Conservation (phyloP, 2,797 vertebrate species). For the Hoplostethus mediterraneus region DNA sequence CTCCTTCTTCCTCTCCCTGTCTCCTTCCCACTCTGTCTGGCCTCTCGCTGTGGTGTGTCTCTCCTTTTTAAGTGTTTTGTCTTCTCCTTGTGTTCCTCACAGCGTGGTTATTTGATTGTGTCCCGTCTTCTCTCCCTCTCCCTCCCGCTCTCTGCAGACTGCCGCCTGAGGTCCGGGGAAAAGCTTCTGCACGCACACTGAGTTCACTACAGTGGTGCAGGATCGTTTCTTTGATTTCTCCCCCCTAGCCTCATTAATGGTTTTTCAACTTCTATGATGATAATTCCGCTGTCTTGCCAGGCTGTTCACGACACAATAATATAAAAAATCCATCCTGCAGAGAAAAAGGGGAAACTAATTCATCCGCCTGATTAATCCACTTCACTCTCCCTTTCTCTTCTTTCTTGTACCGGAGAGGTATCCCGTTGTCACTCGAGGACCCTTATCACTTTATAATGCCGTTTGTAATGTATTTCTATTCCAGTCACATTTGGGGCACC, state of each 20-base stretch:
- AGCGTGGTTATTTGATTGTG: slow-evolving; percentile 73
- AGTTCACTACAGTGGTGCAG: slow-evolving; percentile 70
- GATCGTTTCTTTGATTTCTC: slow-evolving; percentile 16
- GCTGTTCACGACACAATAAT: slow-evolving; percentile 53
- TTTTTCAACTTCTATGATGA: slow-evolving; percentile 60
- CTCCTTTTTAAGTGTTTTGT: slow-evolving; percentile 49
- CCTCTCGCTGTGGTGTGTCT: slow-evolving; percentile 41
- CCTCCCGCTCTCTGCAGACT: slow-evolving; percentile 68
- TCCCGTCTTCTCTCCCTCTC: slow-evolving; percentile 47
- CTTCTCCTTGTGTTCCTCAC: slow-evolving; percentile 50
- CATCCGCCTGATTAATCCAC: slow-evolving; percentile 75
- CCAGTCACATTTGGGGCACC: slow-evolving; percentile 82
- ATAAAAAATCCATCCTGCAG: slow-evolving; percentile 65
- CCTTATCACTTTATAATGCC: slow-evolving; percentile 57
- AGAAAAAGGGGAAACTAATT: slow-evolving; percentile 59
- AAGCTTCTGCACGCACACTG: slow-evolving; percentile 55
- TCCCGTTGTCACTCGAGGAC: slow-evolving; percentile 54
- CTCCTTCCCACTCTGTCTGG: slow-evolving; percentile 31
- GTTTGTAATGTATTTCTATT: slow-evolving; percentile 74
- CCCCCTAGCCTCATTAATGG: slow-evolving; percentile 16
- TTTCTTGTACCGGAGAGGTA: slow-evolving; percentile 33
- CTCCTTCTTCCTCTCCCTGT: slow-evolving; percentile 62
- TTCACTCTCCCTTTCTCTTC: slow-evolving; percentile 59
- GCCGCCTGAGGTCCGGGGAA: slow-evolving; percentile 66
- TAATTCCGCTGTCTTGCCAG: slow-evolving; percentile 40